These are phyloP conservation scores for Distichodus sexfasciatus DNA, from an alignment of 2,797 vertebrate genomes.

Conservation along the genomic window DNA sequence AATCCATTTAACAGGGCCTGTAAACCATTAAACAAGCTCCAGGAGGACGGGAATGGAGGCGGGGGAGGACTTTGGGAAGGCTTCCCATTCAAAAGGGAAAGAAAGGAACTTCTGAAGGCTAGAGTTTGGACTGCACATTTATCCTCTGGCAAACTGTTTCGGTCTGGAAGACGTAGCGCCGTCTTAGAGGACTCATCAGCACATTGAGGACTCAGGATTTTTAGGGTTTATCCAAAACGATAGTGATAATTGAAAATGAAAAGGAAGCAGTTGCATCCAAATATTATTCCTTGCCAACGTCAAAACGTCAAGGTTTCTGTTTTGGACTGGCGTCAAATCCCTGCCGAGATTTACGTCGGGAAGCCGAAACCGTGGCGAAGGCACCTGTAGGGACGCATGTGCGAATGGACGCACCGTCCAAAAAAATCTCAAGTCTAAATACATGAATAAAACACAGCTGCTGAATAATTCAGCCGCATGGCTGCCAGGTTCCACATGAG, in stretches of 20 bases:
- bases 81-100: neutral
- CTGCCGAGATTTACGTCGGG: constrained; percentile 40
- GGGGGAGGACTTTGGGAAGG: constrained; percentile 3
- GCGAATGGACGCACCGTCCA: constrained; percentile 45
- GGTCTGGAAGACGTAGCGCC: constrained; percentile 46
- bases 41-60: constrained; percentile 7
- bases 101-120: neutral
- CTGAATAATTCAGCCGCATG: constrained; percentile 71
- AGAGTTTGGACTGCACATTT: neutral
- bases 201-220: constrained; percentile 53
- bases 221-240: constrained; percentile 51
- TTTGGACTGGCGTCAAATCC: constrained; percentile 35
- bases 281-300: neutral
- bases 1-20: constrained; percentile 24
- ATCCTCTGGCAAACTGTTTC: constrained; percentile 43
- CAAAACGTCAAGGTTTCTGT: constrained; percentile 9
- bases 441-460: constrained; percentile 58
- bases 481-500: constrained; percentile 70
- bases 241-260: constrained; percentile 61
- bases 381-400: constrained; percentile 30
- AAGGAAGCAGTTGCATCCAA: neutral
- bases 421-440: constrained; percentile 48
- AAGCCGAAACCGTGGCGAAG: constrained; percentile 17
- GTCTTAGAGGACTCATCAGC: constrained; percentile 56
- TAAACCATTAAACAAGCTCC: constrained; percentile 21